Base-by-base conservation (phyloP, 2,888 invertebrate species). In the Drosophila affinis region DNA sequence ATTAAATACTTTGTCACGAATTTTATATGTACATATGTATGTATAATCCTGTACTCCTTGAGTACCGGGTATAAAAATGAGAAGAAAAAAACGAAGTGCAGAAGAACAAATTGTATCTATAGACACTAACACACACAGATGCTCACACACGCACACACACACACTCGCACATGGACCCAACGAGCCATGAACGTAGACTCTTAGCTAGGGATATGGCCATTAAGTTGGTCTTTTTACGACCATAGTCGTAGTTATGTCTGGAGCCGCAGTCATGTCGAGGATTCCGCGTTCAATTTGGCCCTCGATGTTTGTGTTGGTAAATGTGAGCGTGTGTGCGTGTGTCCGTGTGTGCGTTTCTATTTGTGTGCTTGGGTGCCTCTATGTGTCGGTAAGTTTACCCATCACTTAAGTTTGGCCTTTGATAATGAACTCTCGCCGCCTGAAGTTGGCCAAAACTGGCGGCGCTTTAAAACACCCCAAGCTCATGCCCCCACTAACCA, bases 161-260 rank as follows among this genome's bases (percentile, higher is more conserved):
- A 46, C 39, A 39, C 44, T 44, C 62, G n/a, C 49, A 65, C 52
- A 62, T 58, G 52, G 69, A 68, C 51, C 62, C 87, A 83, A 83
- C 88, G 88, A 83, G 87, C 88, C 83, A 83, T 83, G 83, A 83
- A 88, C 83, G 88, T 70, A 74, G 75, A 79, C 82, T 85, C 77
- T 82, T 88, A 88, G 88, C 84, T 76, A 73, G 80, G 84, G 81
- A 88, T 83, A 80, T 83, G 88, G 88, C 87, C 88, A 83, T 83
- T 88, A 83, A 86, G 83, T 83, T 83, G 83, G 88, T 74, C 84
- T 83, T 83, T 83, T 83, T 88, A 83, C 64, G 71, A 71, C 74
- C 71, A 57, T 72, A 73, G 77, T 79, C 77, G 75, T 75, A 79
- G 82, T 78, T 75, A 75, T 80, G 55, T 49, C 57, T 48, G 44